A percentile compares a stretch with the other conserved stretches of the same genome.
Evolutionary conservation across 53 echinoderm and acorn worm species (phyloP).

Genomic region (Zoroaster sp.): DNA sequence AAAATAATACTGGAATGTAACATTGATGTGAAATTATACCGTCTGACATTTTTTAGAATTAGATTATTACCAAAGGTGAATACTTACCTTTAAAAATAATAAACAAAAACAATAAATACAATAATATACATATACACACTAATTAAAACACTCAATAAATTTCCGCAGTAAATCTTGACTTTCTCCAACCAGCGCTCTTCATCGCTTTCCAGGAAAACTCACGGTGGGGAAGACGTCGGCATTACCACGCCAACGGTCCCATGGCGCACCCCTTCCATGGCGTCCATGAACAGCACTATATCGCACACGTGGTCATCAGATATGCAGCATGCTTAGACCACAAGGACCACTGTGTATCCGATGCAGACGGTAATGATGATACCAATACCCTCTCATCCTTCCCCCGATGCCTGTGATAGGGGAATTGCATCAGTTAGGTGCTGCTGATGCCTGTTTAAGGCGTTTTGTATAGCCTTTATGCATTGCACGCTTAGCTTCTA

Average conservation of each 20-base stretch:
- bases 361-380: too few species aligned
- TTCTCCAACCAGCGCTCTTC: neutral
- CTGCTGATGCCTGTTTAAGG: neutral
- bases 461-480: neutral
- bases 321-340: constrained; percentile 73
- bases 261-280: constrained; percentile 87
- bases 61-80: too few species aligned
- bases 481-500: too few species aligned
- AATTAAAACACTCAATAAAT: too few species aligned
- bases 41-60: too few species aligned
- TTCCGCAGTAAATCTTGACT: constrained; percentile 45
- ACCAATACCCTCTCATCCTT: neutral
- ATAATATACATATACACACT: neutral
- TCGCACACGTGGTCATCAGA: constrained; percentile 74
- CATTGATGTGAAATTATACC: too few species aligned
- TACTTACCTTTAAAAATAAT: neutral
- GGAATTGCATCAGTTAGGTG: neutral
- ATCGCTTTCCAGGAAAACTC: constrained; percentile 32
- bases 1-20: too few species aligned
- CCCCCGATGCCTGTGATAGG: neutral
- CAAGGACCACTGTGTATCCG: constrained; percentile 53
- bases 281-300: constrained; percentile 81
- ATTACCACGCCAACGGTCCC: constrained; percentile 82
- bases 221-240: constrained; percentile 81
- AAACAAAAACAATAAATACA: neutral